Evolutionary conservation across 1,140 invertebrate species (phyloP).

Genomic region (Zaprionus kolodkinae): DNA sequence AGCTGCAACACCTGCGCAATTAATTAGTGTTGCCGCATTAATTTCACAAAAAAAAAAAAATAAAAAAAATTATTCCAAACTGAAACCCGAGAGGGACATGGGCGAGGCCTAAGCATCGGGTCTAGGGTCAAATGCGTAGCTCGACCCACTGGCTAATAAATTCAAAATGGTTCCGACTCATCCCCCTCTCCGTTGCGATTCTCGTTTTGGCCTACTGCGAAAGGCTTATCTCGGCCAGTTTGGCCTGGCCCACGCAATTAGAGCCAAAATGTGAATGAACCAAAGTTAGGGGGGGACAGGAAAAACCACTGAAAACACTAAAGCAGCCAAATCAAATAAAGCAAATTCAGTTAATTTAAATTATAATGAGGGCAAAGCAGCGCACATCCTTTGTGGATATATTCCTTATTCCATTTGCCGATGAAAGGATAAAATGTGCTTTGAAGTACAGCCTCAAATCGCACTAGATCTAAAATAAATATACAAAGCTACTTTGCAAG

Average conservation of each 20-base stretch:
- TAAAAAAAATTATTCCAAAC: constrained; percentile 46
- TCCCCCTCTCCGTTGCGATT: not conserved
- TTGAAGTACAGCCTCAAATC: constrained; percentile 34
- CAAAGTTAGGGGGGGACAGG: constrained; percentile 35
- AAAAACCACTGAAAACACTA: constrained; percentile 57
- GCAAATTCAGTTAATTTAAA: constrained; percentile 79
- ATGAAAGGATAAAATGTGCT: constrained; percentile 56
- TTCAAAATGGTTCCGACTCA: constrained; percentile 45
- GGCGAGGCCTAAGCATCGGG: not conserved
- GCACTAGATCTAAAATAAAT: constrained; percentile 7
- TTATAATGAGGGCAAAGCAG: constrained; percentile 58
- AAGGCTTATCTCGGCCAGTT: constrained; percentile 56
- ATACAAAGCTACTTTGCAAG: too few species aligned
- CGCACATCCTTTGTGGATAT: constrained; percentile 22
- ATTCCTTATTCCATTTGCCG: constrained; percentile 28
- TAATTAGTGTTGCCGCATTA: constrained; percentile 82
- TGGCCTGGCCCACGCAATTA: constrained; percentile 60
- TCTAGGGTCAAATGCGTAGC: constrained; percentile 46
- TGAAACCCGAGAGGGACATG: constrained; percentile 24
- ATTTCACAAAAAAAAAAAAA: constrained; percentile 72
- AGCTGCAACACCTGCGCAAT: constrained; percentile 81
- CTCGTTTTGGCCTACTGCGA: constrained; percentile 11
- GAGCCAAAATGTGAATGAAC: constrained; percentile 50
- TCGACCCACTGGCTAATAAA: constrained; percentile 65
- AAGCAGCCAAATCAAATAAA: constrained; percentile 75